Conservation (phyloP, 30 jellyfish, hydroid and myxozoan species). For the Cassiopea andromeda region DNA sequence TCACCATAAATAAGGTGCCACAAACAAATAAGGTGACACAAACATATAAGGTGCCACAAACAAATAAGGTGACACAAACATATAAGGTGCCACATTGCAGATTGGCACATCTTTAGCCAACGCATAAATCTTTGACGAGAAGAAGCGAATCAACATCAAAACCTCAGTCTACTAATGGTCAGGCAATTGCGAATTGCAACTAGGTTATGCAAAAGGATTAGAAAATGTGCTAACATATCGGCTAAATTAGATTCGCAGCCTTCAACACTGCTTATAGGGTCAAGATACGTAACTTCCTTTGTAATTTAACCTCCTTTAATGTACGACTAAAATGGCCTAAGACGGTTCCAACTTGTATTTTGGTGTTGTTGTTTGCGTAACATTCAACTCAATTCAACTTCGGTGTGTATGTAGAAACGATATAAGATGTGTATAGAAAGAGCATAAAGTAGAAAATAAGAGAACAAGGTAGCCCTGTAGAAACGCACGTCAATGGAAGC, state of each 20-base stretch:
- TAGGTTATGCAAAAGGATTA: background rate
- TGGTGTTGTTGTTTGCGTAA: too few relatives aligned
- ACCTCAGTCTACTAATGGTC: background rate
- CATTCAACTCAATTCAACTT: too few relatives aligned
- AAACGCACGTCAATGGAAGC: too few relatives aligned
- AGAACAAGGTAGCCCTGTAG: too few relatives aligned
- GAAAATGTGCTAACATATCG: background rate
- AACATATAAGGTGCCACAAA: background rate
- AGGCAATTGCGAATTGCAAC: background rate
- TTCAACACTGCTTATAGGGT: background rate
- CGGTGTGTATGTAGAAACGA: too few relatives aligned
- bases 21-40: background rate
- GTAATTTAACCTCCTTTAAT: too few relatives aligned
- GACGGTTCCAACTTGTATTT: too few relatives aligned
- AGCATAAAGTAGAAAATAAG: too few relatives aligned
- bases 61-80: too few relatives aligned
- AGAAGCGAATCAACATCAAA: background rate
- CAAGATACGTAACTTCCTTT: background rate
- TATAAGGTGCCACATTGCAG: background rate
- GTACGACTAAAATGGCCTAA: too few relatives aligned
- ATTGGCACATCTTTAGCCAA: background rate
- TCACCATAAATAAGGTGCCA: background rate
- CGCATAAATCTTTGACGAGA: background rate
- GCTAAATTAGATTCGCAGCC: background rate
- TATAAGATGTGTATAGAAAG: too few relatives aligned